Base-by-base conservation (phyloP, 2,888 invertebrate species). In the Thereva nobilitata region DNA sequence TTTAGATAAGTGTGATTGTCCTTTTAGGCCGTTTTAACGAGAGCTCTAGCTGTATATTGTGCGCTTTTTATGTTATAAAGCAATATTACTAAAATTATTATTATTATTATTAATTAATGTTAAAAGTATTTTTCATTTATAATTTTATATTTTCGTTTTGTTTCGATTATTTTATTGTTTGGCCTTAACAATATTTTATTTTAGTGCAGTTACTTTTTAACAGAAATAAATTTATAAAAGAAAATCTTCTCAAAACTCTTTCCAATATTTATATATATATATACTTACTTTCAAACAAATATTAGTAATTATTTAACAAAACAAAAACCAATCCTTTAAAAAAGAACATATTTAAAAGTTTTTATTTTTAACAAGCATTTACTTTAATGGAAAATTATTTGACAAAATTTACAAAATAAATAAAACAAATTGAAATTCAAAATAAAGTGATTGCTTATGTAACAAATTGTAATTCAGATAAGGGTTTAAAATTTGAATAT, bases 1-100 rank as follows among this genome's bases (percentile, higher is more conserved):
- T 23, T 23, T 53, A 64, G 37, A 57, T 67, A 67, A 67, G 67
- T 64, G 56, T 63, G 53, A 67, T 50, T 68, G 57, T 66, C 49
- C 37, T 9, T 53, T 54, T 68, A 61, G 35, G 42, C 61, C 37
- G 53, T 35, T 59, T 61, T 38, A 40, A 47, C 40, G 37, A 49
- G 47, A 64, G 44, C 45, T 55, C n/a, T 65, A 65, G 65, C 65
- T 65, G 65, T 65, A 65, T n/a, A 56, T 65, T 64, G 38, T 40
- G 47, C 8, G 65, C 65, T 65, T 65, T 55, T 65, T 50, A 55
- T 35, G 55, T 55, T 64, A 53, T 10, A 64, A 49, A 40, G 49
- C 61, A 50, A 40, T 34, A 49, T 37, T 59, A 47, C 47, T 47
- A 47, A 47, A 7, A 10, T 47, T 37, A 56, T 9, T 23, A 37